Percentiles rank a stretch among this genome's conserved stretches.
Conservation (phyloP, 2,797 vertebrate genomes). For the Brachymystax lenok region DNA sequence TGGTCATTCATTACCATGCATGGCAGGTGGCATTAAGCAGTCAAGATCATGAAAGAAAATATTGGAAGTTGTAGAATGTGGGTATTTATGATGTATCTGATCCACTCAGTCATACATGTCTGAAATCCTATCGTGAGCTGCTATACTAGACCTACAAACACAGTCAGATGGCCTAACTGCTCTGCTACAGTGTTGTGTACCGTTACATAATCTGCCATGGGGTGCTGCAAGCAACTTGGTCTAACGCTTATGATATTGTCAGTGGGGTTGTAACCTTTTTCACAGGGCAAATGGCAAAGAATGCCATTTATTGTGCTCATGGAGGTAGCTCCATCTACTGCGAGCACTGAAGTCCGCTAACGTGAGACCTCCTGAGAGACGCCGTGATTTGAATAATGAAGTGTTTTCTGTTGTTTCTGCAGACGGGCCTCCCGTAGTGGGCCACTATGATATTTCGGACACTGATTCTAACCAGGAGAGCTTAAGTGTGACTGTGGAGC, state of each 20-base stretch:
- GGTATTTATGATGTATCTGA: background rate
- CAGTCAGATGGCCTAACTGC: background rate
- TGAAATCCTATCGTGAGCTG: background rate
- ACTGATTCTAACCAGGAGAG: slow-evolving; percentile 95
- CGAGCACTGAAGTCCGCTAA: background rate
- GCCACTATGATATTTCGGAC: slow-evolving; percentile 97
- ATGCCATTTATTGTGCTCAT: background rate
- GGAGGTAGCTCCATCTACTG: background rate
- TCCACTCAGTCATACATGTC: background rate
- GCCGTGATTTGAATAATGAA: slow-evolving; percentile 70
- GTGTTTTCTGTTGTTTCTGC: slow-evolving; percentile 79
- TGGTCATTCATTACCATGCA: background rate
- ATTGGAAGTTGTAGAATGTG: background rate
- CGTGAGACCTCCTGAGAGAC: background rate
- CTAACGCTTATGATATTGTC: background rate
- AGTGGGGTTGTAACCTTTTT: background rate
- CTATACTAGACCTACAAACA: background rate
- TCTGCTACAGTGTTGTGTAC: background rate
- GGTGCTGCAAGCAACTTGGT: background rate
- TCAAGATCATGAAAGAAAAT: background rate
- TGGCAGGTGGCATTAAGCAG: background rate
- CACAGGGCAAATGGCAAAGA: background rate
- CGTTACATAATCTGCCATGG: background rate
- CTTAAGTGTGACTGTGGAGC: slow-evolving; percentile 89
- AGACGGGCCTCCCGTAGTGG: slow-evolving; percentile 94